Evolutionary conservation across 1,140 invertebrate genomes (phyloP).

Genomic region (Zaprionus africanus): DNA sequence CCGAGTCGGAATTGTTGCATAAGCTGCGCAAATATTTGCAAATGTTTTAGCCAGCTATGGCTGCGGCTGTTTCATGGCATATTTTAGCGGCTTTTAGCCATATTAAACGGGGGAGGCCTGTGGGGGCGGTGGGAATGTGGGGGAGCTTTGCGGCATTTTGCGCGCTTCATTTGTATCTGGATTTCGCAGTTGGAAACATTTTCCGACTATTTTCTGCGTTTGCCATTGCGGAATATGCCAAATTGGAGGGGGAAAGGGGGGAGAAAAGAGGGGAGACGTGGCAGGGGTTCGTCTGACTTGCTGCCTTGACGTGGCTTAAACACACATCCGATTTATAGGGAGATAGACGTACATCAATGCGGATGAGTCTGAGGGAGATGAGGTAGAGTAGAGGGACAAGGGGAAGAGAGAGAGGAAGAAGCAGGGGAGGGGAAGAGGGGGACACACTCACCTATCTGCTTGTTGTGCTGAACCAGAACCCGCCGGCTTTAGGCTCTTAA

Average conservation of each 20-base stretch:
- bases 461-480: slow-evolving; percentile 86
- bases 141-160: not conserved
- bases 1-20: slow-evolving; percentile 43
- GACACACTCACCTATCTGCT: slow-evolving; percentile 85
- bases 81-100: slow-evolving; percentile 85
- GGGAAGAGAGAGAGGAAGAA: not conserved
- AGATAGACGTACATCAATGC: slow-evolving; percentile 1
- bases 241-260: not conserved
- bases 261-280: not conserved
- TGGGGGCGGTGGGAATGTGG: not conserved
- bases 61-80: slow-evolving; percentile 29
- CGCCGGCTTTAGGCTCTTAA: slow-evolving; percentile 95
- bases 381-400: not conserved
- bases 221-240: slow-evolving; percentile 32
- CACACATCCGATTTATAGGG: slow-evolving; percentile 2
- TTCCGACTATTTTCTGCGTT: slow-evolving; percentile 14
- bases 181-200: slow-evolving; percentile 19
- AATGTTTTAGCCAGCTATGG: slow-evolving; percentile 14
- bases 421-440: not conserved
- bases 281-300: not conserved
- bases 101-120: slow-evolving; percentile 84
- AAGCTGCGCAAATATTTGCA: slow-evolving; percentile 43
- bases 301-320: slow-evolving; percentile 12
- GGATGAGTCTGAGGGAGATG: not conserved
- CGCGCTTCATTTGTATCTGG: slow-evolving; percentile 53